Conservation (phyloP, 1,140 invertebrate species). For the Helicoverpa armigera region DNA sequence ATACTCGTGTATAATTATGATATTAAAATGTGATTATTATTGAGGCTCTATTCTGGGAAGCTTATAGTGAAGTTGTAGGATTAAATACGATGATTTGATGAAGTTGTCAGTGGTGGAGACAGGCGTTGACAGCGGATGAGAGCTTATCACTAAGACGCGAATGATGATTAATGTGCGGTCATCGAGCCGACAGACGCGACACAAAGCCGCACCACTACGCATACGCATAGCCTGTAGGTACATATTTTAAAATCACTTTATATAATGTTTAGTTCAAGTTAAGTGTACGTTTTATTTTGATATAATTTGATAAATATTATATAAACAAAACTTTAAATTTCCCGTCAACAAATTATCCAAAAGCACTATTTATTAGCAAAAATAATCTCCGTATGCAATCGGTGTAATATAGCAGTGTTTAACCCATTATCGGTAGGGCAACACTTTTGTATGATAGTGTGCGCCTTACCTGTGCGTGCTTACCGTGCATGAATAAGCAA, state of each 20-base stretch:
- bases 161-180: slow-evolving; percentile 43
- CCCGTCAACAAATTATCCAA: slow-evolving; percentile 2
- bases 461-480: slow-evolving; percentile 68
- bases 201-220: background rate
- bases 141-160: slow-evolving; percentile 26
- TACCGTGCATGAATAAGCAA: slow-evolving; percentile 80
- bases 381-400: slow-evolving; percentile 48
- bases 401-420: slow-evolving; percentile 48
- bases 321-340: background rate
- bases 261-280: too few relatives aligned
- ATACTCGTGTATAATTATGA: slow-evolving; percentile 42
- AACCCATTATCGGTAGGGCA: slow-evolving; percentile 47
- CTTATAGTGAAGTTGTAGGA: slow-evolving; percentile 16
- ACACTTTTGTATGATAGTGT: slow-evolving; percentile 45
- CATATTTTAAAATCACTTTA: too few relatives aligned
- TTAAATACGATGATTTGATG: slow-evolving; percentile 34
- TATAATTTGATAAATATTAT: background rate
- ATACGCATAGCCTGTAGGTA: background rate
- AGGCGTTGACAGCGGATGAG: slow-evolving; percentile 37
- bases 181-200: slow-evolving; percentile 30
- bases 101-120: slow-evolving; percentile 23
- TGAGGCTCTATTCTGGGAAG: background rate
- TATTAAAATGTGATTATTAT: slow-evolving; percentile 24
- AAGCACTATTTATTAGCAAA: slow-evolving; percentile 10
- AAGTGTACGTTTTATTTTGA: too few relatives aligned